Evolutionary conservation across 2,888 invertebrate species (phyloP), one percentile per base, ranked within the genome.

Genomic region (Malthinus flaveolus): DNA sequence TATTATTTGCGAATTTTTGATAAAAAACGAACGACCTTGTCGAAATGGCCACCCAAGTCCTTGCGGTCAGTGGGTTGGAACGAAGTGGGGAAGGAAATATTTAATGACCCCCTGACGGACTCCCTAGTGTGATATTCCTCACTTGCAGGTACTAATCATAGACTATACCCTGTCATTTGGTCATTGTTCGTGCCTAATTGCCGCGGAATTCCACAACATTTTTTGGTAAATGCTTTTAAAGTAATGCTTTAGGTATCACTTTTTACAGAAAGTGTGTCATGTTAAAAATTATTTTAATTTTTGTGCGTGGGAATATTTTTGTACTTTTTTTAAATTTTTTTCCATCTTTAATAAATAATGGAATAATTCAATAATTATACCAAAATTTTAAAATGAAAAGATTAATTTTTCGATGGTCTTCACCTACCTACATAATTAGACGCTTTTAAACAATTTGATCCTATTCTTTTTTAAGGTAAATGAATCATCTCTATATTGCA

Each of bases 71-170:
- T 59, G 55, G 57, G 56, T 47, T 59, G 55, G 32, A 31, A 42
- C 46, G 57, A 33, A 50, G 39, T 33, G 34, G 54, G 54, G 48
- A 50, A 54, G 54, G 5, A 49, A 33, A 49, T 32, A 46, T 46
- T 50, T 61, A 61, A 61, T 61, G 57, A 61, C 61, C 57, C 62
- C 66, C 62, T 64, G 62, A 67, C 64, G 63, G 66, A 62, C 65
- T 63, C 59, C 63, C 65, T 61, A 67, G 70, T 70, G 70, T 70
- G 67, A 70, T 70, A 68, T 70, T 70, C 68, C 66, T 67, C 70
- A 68, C 70, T 66, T 67, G 57, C 62, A 67, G 64, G 56, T 61
- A 66, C 62, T 63, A 67, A 68, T 68, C 65, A 68, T 63, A 64
- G 66, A 59, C 60, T 65, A 59, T 64, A 64, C 69, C 68, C 67